These are phyloP conservation scores for Cacoxenus indagator DNA, from an alignment of 2,888 invertebrate species.

Conservation along the genomic window DNA sequence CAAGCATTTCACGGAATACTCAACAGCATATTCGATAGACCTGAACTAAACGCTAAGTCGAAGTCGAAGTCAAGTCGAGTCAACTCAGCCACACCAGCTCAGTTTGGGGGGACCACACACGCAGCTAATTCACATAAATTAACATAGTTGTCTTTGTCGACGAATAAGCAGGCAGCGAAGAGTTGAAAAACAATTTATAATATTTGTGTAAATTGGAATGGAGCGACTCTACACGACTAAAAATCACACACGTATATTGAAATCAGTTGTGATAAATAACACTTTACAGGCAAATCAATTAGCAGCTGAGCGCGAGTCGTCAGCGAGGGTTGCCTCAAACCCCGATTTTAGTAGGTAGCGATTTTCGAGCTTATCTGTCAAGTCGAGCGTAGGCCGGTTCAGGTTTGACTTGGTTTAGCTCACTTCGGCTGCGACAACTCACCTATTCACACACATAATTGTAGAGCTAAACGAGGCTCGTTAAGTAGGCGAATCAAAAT, in stretches of 20 bases:
- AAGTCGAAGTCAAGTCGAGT: background rate
- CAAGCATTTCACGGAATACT: background rate
- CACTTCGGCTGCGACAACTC: background rate
- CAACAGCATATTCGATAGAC: background rate
- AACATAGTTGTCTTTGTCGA: conserved; percentile 2
- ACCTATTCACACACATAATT: no score
- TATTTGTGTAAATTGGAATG: background rate
- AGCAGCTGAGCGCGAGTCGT: conserved; percentile 24
- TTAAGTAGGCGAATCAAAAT: conserved; percentile 32
- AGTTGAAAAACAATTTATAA: background rate
- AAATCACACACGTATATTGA: background rate
- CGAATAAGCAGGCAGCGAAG: background rate
- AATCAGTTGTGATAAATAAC: conserved; percentile 36
- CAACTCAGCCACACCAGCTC: background rate
- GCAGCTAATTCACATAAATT: conserved; percentile 20
- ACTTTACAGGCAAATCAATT: conserved; percentile 44
- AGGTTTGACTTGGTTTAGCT: background rate
- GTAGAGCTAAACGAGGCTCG: background rate
- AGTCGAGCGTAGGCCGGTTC: background rate
- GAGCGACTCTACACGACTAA: background rate
- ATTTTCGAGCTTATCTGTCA: background rate
- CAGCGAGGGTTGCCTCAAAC: background rate
- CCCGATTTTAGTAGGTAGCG: background rate
- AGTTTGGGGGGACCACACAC: background rate
- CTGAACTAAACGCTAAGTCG: background rate